Percentiles rank a stretch among this genome's conserved stretches.
Evolutionary conservation across 2,888 invertebrate genomes (phyloP).

Genomic region (Zootermopsis nevadensis): DNA sequence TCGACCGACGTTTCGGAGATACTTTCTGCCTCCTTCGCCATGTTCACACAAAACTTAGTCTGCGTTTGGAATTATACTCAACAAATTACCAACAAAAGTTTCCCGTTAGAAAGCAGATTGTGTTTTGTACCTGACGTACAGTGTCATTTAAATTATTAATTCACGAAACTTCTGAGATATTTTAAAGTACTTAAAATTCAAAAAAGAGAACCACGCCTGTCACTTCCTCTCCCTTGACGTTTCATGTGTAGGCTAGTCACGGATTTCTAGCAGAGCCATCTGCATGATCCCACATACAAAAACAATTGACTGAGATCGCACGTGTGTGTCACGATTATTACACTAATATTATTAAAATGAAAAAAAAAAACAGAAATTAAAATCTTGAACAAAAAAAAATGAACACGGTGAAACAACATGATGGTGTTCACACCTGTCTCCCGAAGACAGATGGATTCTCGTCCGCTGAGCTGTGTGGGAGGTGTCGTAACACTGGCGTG

Average conservation of each 20-base stretch:
- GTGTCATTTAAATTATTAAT: not conserved
- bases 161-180: not conserved
- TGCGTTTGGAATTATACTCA: no score
- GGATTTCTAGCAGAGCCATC: not conserved
- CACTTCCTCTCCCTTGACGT: not conserved
- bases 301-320: not conserved
- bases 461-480: conserved; percentile 8
- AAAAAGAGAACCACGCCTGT: not conserved
- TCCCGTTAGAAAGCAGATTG: no score
- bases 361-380: not conserved
- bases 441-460: not conserved
- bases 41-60: no score
- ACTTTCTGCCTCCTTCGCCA: not conserved
- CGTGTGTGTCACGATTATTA: conserved; percentile 36
- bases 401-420: conserved; percentile 23
- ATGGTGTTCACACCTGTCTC: conserved; percentile 37
- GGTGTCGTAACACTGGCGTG: conserved; percentile 8
- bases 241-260: conserved; percentile 13
- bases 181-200: not conserved
- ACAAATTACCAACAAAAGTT: no score
- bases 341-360: conserved; percentile 34
- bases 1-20: no score
- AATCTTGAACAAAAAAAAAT: conserved; percentile 18
- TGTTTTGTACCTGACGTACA: no score
- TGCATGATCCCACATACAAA: not conserved